Conservation (phyloP, 1,140 invertebrate species). For the Akabosia matsudoensis region DNA sequence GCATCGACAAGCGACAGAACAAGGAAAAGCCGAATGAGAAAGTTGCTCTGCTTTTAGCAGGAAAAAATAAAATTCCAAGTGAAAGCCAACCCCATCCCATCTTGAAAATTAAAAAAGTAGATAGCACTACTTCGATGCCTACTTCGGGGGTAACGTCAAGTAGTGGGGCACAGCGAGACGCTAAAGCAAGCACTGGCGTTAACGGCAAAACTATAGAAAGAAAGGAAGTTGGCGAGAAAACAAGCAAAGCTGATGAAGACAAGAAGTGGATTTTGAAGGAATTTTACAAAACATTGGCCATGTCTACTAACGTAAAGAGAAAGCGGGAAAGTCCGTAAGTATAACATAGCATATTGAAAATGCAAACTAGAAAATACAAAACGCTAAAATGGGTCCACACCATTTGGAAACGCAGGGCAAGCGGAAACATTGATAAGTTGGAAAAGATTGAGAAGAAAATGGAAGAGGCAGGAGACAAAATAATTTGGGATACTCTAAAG, state of each 20-base stretch:
- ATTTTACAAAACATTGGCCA: slow-evolving; percentile 54
- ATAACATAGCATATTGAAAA: not conserved
- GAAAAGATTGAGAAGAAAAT: slow-evolving; percentile 63
- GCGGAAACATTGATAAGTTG: slow-evolving; percentile 37
- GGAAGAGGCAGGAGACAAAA: slow-evolving; percentile 67
- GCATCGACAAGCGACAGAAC: slow-evolving; percentile 71
- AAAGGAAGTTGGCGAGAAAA: slow-evolving; percentile 49
- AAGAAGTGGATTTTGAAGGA: slow-evolving; percentile 59
- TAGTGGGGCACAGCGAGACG: not conserved
- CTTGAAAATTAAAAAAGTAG: too few relatives aligned
- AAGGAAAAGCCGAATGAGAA: slow-evolving; percentile 50
- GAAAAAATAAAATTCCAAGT: not conserved
- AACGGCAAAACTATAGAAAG: slow-evolving; percentile 19
- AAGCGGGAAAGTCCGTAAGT: slow-evolving; percentile 34
- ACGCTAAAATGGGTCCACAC: too few relatives aligned
- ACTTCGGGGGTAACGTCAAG: not conserved
- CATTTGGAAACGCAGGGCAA: too few relatives aligned
- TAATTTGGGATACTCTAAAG: slow-evolving; percentile 71
- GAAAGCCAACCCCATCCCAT: not conserved
- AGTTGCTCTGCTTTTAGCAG: not conserved
- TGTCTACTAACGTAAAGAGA: slow-evolving; percentile 41
- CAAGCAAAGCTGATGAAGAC: slow-evolving; percentile 47
- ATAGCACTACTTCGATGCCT: too few relatives aligned
- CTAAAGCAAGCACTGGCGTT: not conserved
- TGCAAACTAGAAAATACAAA: not conserved